These are phyloP conservation scores for Stenodema calcarata DNA, from an alignment of 2,888 invertebrate genomes.

Conservation along the genomic window DNA sequence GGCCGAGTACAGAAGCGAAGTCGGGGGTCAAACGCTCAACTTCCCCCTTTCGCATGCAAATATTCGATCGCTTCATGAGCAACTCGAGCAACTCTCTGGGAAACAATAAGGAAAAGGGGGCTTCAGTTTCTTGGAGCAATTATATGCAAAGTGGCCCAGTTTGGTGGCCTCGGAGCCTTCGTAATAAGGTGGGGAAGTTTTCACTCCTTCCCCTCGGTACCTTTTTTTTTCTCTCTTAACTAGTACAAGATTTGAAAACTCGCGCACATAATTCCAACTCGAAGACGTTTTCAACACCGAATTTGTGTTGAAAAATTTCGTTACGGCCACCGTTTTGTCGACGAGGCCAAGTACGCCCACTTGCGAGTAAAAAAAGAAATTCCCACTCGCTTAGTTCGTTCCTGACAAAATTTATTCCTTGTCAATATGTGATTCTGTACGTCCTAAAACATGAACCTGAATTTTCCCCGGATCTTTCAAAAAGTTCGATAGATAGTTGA, in stretches of 20 bases:
- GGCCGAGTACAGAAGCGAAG: background rate
- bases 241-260: background rate
- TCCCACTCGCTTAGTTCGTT: no score
- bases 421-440: no score
- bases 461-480: no score
- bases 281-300: background rate
- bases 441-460: no score
- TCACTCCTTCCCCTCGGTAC: background rate
- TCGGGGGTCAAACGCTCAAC: background rate
- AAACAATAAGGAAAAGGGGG: slow-evolving; percentile 2
- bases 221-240: no score
- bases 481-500: no score
- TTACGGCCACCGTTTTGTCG: no score
- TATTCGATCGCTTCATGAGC: slow-evolving; percentile 24
- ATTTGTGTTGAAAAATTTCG: no score
- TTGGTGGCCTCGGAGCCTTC: background rate
- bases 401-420: no score
- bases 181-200: background rate
- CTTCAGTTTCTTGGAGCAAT: slow-evolving; percentile 32
- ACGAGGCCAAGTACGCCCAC: no score
- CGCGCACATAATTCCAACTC: background rate
- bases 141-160: slow-evolving; percentile 36
- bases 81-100: background rate
- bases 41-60: slow-evolving; percentile 31
- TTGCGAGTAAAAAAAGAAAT: no score